phyloP scores from a whole-genome alignment of 2,888 invertebrate genomes.

The Torymus aiolomorphi region DNA sequence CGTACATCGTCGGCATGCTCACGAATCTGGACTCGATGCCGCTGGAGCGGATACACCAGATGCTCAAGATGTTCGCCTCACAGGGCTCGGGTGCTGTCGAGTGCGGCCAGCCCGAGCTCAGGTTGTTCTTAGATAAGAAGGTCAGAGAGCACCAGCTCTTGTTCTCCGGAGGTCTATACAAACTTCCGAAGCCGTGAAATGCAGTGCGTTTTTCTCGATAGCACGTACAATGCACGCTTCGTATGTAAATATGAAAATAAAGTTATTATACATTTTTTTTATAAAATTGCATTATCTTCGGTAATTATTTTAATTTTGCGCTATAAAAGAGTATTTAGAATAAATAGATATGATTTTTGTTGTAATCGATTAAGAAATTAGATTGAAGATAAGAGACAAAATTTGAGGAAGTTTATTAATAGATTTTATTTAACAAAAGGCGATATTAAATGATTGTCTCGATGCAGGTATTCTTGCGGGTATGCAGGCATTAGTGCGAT shows the following conservation, averaged over 20 bases:
- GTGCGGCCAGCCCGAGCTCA: constrained; percentile 90
- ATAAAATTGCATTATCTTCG: too few species aligned
- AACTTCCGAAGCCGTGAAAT: constrained; percentile 84
- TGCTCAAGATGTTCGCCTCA: constrained; percentile 97
- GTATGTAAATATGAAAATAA: constrained; percentile 22
- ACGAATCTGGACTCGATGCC: constrained; percentile 95
- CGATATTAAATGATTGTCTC: too few species aligned
- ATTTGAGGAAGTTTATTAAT: too few species aligned
- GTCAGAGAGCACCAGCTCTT: constrained; percentile 92
- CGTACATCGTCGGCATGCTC: constrained; percentile 97
- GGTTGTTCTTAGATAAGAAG: constrained; percentile 93
- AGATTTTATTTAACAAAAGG: too few species aligned
- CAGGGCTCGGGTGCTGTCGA: constrained; percentile 92
- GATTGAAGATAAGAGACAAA: too few species aligned
- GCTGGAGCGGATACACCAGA: constrained; percentile 94
- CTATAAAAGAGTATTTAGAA: too few species aligned
- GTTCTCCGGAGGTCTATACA: constrained; percentile 91
- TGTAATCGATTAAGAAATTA: too few species aligned
- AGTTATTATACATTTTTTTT: neutral
- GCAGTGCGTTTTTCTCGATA: neutral
- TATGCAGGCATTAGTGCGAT: too few species aligned
- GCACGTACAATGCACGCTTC: neutral
- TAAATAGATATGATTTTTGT: too few species aligned
- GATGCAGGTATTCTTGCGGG: too few species aligned
- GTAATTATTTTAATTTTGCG: too few species aligned